Evolutionary conservation across 2,113 vertebrate species (phyloP).

Genomic region (Pavo muticus): DNA sequence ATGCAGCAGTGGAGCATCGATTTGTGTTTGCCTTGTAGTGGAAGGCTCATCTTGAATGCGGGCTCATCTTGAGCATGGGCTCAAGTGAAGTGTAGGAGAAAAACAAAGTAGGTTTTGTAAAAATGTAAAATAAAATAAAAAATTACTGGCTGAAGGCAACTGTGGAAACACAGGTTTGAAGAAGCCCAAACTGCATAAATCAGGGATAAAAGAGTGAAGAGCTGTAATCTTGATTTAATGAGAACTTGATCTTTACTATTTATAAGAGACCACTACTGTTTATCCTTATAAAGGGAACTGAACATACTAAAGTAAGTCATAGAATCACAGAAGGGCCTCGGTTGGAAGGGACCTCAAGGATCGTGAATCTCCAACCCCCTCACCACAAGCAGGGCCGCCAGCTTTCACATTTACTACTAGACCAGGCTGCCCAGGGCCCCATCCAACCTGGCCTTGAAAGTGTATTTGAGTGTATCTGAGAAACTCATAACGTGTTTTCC

Average conservation of each 20-base stretch:
- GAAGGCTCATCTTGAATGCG: not conserved
- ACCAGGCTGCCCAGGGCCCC: too few species aligned
- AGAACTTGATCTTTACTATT: not conserved
- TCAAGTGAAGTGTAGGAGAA: not conserved
- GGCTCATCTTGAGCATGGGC: not conserved
- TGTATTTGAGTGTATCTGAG: not conserved
- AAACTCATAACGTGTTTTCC: not conserved
- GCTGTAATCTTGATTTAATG: not conserved
- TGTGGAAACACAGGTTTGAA: not conserved
- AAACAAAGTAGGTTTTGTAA: not conserved
- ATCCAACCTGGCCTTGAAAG: too few species aligned
- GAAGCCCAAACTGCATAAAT: not conserved
- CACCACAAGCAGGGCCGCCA: too few species aligned
- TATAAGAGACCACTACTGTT: not conserved
- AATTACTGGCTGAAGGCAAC: not conserved
- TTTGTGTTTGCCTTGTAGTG: accelerated
- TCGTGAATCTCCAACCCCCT: too few species aligned
- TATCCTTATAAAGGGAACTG: not conserved
- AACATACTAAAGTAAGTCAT: not conserved
- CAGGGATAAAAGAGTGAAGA: not conserved
- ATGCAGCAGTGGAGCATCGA: not conserved
- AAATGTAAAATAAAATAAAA: not conserved
- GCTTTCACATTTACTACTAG: too few species aligned
- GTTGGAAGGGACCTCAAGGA: too few species aligned
- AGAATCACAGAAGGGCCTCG: too few species aligned